Evolutionary conservation across 1,140 invertebrate genomes (phyloP).

Genomic region (Macrobrachium nipponense): DNA sequence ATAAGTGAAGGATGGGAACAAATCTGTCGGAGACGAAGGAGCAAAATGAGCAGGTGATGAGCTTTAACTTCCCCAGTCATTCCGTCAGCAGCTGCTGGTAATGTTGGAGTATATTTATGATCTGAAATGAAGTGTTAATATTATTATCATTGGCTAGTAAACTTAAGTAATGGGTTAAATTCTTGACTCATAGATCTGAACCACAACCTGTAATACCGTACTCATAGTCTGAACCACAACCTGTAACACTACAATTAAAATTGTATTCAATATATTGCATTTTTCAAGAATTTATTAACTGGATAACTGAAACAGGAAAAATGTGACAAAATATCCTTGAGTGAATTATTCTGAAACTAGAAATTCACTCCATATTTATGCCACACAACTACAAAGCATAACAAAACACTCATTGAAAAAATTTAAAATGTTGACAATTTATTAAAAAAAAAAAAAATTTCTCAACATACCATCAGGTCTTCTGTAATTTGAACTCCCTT

Average conservation of each 20-base stretch:
- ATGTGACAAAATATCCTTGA: too few species aligned
- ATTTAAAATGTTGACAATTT: not conserved
- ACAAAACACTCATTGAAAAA: not conserved
- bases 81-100: not conserved
- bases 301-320: too few species aligned
- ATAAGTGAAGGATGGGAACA: slow-evolving; percentile 90
- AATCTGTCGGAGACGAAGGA: slow-evolving; percentile 87
- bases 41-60: slow-evolving; percentile 82
- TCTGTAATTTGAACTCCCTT: not conserved
- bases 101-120: slow-evolving; percentile 41
- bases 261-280: too few species aligned
- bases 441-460: too few species aligned
- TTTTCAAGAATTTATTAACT: too few species aligned
- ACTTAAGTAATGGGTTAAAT: not conserved
- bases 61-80: slow-evolving; percentile 74
- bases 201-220: too few species aligned
- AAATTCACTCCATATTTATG: not conserved
- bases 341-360: too few species aligned
- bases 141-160: too few species aligned
- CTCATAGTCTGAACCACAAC: too few species aligned
- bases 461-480: slow-evolving; percentile 14
- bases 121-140: slow-evolving; percentile 8
- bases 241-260: too few species aligned
- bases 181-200: too few species aligned
- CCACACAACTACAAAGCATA: not conserved